Conservation (phyloP, 2,888 invertebrate species). For the Ormyrus nitidulus region DNA sequence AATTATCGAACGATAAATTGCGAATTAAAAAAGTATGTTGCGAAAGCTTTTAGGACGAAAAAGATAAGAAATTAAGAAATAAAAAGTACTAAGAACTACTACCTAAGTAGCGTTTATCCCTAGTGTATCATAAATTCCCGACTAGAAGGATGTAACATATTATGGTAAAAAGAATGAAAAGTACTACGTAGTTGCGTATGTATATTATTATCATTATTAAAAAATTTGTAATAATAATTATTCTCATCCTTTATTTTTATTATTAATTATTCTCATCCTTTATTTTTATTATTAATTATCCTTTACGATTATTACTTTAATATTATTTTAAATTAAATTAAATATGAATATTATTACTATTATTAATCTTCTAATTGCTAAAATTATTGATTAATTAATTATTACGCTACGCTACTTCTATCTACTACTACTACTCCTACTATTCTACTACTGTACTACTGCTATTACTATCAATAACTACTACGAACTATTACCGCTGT, state of each 20-base stretch:
- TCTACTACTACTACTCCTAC: slow-evolving; percentile 57
- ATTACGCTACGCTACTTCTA: slow-evolving; percentile 64
- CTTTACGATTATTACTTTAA: slow-evolving; percentile 38
- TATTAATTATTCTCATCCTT: slow-evolving; percentile 48
- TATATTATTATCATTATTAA: slow-evolving; percentile 62
- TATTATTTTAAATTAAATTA: slow-evolving; percentile 18
- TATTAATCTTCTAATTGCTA: slow-evolving; percentile 51
- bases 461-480: slow-evolving; percentile 58
- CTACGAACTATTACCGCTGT: slow-evolving; percentile 66
- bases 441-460: slow-evolving; percentile 52
- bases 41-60: slow-evolving; percentile 53
- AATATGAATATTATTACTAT: slow-evolving; percentile 32
- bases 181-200: slow-evolving; percentile 61
- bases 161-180: slow-evolving; percentile 57
- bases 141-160: slow-evolving; percentile 73
- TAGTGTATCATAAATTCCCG: slow-evolving; percentile 73
- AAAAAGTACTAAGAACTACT: slow-evolving; percentile 63
- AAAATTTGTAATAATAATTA: slow-evolving; percentile 59
- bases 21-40: slow-evolving; percentile 57
- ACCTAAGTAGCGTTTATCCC: slow-evolving; percentile 68
- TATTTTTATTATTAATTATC: slow-evolving; percentile 65
- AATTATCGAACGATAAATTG: slow-evolving; percentile 51
- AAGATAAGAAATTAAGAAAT: slow-evolving; percentile 37
- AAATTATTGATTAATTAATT: slow-evolving; percentile 63
- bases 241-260: slow-evolving; percentile 58